Evolutionary conservation across 2,797 vertebrate genomes (phyloP).

Genomic region (Crypturellus tataupa): DNA sequence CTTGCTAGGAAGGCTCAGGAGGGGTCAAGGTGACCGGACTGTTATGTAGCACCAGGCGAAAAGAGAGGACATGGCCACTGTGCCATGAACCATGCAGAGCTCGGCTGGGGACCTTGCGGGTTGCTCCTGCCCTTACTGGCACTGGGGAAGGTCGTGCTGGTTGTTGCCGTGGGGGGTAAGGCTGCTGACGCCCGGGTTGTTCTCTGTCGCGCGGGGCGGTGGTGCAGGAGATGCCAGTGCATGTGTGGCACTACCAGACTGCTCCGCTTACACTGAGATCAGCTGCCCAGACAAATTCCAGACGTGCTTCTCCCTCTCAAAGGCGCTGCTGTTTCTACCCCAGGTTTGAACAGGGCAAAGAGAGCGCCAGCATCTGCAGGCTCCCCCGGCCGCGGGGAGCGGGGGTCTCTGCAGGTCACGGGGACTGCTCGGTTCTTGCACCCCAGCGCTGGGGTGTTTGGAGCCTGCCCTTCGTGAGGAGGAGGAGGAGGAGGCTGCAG

Average conservation of each 20-base stretch:
- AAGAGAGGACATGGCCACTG: not conserved
- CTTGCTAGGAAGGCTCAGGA: slow-evolving; percentile 29
- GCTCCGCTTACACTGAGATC: not conserved
- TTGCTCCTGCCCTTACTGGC: not conserved
- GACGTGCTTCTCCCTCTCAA: not conserved
- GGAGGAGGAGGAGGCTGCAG: slow-evolving; percentile 10
- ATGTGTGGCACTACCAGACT: not conserved
- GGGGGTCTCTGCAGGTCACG: slow-evolving; percentile 42
- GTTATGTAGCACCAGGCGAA: not conserved
- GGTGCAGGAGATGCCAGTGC: not conserved
- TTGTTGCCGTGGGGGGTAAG: not conserved
- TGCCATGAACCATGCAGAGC: not conserved
- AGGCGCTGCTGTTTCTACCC: not conserved
- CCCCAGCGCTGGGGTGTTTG: slow-evolving; percentile 49
- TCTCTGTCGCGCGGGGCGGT: not conserved
- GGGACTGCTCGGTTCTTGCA: not conserved
- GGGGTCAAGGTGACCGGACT: not conserved
- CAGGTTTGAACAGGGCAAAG: slow-evolving; percentile 22
- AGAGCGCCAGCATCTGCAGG: not conserved
- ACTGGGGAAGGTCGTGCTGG: not conserved
- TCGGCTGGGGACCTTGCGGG: not conserved
- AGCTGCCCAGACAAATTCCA: not conserved
- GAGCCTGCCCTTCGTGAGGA: slow-evolving; percentile 47
- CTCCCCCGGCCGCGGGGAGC: not conserved
- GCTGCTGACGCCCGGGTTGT: not conserved